Conservation (phyloP, 2,888 invertebrate species). For the Griposia aprilina region DNA sequence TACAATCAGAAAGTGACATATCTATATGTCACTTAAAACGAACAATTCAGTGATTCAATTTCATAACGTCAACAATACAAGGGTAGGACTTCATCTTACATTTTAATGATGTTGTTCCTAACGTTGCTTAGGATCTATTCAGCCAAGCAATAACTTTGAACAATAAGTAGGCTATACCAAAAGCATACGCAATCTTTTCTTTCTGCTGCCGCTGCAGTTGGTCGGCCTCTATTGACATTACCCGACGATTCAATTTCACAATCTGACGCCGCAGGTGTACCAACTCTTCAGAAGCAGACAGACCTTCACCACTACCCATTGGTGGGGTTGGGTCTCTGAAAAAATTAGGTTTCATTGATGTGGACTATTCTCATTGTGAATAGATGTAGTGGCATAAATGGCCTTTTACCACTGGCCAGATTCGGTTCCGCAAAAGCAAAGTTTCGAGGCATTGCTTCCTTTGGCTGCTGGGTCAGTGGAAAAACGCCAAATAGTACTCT, state of each 20-base stretch:
- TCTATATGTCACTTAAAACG: slow-evolving; percentile 73
- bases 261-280: slow-evolving; percentile 96
- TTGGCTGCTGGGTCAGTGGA: background rate
- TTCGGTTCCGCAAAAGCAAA: background rate
- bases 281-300: slow-evolving; percentile 94
- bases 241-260: slow-evolving; percentile 96
- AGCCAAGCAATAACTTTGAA: slow-evolving; percentile 97
- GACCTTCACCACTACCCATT: slow-evolving; percentile 91
- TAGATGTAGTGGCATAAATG: too few relatives aligned
- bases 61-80: slow-evolving; percentile 83
- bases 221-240: slow-evolving; percentile 96
- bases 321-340: slow-evolving; percentile 93
- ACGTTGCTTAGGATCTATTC: slow-evolving; percentile 84
- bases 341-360: background rate
- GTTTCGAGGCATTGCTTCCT: background rate
- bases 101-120: slow-evolving; percentile 75
- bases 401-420: background rate
- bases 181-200: slow-evolving; percentile 95
- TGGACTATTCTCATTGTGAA: slow-evolving; percentile 4
- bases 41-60: slow-evolving; percentile 72
- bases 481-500: background rate
- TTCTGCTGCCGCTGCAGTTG: slow-evolving; percentile 95
- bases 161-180: slow-evolving; percentile 96
- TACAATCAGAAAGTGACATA: slow-evolving; percentile 74
- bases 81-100: slow-evolving; percentile 83